A percentile compares a stretch with the other conserved stretches of the same genome.
phyloP scores from a whole-genome alignment of 1,140 invertebrate genomes.

The Drosophila pseudoananassae region DNA sequence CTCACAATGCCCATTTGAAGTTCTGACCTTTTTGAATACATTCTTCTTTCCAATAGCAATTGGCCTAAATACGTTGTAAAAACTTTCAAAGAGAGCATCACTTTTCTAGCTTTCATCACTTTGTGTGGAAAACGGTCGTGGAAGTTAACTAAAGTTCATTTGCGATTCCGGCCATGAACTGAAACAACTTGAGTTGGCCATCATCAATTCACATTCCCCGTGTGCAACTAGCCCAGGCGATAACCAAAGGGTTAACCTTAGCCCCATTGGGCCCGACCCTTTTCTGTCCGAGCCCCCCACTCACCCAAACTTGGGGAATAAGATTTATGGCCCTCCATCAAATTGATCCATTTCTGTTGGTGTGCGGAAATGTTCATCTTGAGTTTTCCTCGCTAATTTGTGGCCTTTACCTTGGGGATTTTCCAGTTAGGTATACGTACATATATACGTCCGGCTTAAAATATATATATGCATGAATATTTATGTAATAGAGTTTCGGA shows the following conservation, averaged over 20 bases:
- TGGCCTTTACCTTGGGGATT: slow-evolving; percentile 36
- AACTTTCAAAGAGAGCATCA: background rate
- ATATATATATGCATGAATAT: background rate
- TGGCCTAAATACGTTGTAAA: background rate
- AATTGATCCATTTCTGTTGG: slow-evolving; percentile 39
- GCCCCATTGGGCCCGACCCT: background rate
- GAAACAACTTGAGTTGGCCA: slow-evolving; percentile 9
- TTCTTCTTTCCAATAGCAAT: background rate
- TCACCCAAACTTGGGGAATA: background rate
- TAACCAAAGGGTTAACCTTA: slow-evolving; percentile 39
- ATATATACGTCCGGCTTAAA: background rate
- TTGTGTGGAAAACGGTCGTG: background rate
- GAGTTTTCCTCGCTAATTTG: slow-evolving; percentile 46
- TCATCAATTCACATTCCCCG: slow-evolving; percentile 36
- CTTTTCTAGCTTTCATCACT: background rate
- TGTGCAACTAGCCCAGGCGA: slow-evolving; percentile 7
- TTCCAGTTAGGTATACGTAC: background rate
- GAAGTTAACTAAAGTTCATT: slow-evolving; percentile 25
- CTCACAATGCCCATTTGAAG: no score
- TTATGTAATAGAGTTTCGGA: slow-evolving; percentile 16
- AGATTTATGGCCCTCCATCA: slow-evolving; percentile 39
- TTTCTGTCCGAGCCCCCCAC: background rate
- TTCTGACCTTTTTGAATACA: background rate
- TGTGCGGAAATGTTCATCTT: slow-evolving; percentile 8
- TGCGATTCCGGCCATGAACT: slow-evolving; percentile 29